These are phyloP conservation scores for Theonella swinhoei DNA, from an alignment of 37 sponge, comb jelly and placozoan genomes.

Conservation along the genomic window DNA sequence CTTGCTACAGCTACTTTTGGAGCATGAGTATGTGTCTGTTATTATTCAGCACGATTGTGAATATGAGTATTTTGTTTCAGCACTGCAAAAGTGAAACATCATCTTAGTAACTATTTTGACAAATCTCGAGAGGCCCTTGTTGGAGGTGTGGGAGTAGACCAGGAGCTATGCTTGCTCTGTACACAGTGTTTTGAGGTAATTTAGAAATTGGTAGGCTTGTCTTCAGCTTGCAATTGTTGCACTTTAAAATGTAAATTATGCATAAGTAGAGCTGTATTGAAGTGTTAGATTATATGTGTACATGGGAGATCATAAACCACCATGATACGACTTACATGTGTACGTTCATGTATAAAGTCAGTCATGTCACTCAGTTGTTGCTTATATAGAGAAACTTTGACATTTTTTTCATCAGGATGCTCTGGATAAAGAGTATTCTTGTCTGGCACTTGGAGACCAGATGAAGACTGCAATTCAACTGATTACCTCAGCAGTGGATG, in stretches of 20 bases:
- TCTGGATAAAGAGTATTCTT: constrained; percentile 35
- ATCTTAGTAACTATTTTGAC: constrained; percentile 52
- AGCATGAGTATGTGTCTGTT: constrained; percentile 45
- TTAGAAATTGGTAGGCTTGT: background rate
- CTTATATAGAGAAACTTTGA: too few relatives aligned
- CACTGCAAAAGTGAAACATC: constrained; percentile 37
- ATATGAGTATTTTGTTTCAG: background rate
- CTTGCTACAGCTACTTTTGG: constrained; percentile 70
- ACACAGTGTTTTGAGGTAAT: constrained; percentile 78
- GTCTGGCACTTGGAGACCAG: constrained; percentile 1
- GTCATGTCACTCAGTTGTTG: too few relatives aligned
- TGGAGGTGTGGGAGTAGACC: constrained; percentile 11
- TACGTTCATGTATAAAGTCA: background rate
- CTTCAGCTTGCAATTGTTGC: background rate
- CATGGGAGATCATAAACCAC: too few relatives aligned
- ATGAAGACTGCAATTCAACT: background rate
- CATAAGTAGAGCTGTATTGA: too few relatives aligned
- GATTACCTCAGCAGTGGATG: constrained; percentile 1
- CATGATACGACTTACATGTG: too few relatives aligned
- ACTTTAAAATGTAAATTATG: too few relatives aligned
- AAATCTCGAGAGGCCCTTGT: constrained; percentile 21
- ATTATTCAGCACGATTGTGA: background rate
- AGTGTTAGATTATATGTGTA: too few relatives aligned
- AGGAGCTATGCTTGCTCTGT: constrained; percentile 58
- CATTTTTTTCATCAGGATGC: constrained; percentile 43